These are phyloP conservation scores for Sebastes cheni DNA, from an alignment of 2,797 vertebrate species.

Conservation along the genomic window DNA sequence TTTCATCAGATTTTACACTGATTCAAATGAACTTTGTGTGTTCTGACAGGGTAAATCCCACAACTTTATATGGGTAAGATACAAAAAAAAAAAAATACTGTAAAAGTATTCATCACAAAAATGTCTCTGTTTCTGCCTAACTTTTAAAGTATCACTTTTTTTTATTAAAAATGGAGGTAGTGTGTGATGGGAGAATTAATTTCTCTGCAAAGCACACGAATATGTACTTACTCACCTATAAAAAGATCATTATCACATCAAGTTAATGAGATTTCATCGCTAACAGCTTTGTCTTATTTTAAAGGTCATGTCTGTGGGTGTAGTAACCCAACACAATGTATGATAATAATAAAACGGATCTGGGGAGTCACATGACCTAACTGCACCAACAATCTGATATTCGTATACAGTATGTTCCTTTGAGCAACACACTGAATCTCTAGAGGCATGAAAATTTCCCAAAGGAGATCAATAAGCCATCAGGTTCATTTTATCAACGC, in stretches of 20 bases:
- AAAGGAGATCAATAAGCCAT: constrained; percentile 56
- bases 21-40: background rate
- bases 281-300: background rate
- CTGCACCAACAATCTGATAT: background rate
- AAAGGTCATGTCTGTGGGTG: constrained; percentile 32
- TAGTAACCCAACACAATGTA: background rate
- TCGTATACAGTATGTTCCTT: background rate
- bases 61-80: background rate
- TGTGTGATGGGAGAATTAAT: background rate
- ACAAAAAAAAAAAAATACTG: background rate
- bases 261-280: constrained; percentile 16
- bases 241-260: background rate
- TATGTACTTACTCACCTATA: background rate
- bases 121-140: background rate
- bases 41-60: background rate
- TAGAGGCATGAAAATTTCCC: constrained; percentile 36
- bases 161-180: background rate
- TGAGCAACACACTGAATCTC: constrained; percentile 6
- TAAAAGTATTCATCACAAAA: background rate
- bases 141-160: background rate
- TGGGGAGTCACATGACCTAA: background rate
- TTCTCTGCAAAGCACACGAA: background rate
- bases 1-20: background rate
- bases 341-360: background rate
- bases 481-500: constrained; percentile 42